Percentiles rank a stretch among this genome's conserved stretches.
Conservation (phyloP, 2,113 vertebrate species). For the Australoheros scitulus region DNA sequence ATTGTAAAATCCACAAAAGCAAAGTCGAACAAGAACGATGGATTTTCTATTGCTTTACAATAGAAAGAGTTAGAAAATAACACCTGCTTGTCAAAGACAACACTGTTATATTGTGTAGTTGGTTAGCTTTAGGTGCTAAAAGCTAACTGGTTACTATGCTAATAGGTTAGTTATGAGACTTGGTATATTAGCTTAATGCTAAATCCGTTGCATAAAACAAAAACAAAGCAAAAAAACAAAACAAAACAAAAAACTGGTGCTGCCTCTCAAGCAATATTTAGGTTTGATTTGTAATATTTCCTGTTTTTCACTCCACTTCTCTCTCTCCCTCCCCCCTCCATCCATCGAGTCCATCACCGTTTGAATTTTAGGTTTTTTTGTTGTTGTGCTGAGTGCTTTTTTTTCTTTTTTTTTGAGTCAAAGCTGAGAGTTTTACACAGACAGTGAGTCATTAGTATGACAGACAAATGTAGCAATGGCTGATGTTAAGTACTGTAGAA, state of each 20-base stretch:
- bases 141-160: no score
- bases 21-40: no score
- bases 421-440: background rate
- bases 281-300: background rate
- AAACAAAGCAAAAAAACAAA: no score
- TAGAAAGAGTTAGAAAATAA: no score
- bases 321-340: background rate
- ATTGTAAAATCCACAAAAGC: no score
- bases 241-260: no score
- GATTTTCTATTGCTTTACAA: no score
- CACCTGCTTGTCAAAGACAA: no score
- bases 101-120: background rate
- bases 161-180: background rate
- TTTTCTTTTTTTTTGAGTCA: background rate
- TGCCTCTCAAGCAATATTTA: no score
- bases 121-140: background rate
- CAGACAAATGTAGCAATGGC: background rate
- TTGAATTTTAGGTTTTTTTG: fast-evolving
- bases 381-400: background rate
- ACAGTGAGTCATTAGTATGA: background rate
- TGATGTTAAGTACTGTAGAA: background rate
- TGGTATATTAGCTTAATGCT: background rate
- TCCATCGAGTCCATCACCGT: background rate
- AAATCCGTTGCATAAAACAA: no score
- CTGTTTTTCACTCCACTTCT: background rate